phyloP scores from a whole-genome alignment of 1,140 invertebrate genomes.

The Ylistrum balloti region DNA sequence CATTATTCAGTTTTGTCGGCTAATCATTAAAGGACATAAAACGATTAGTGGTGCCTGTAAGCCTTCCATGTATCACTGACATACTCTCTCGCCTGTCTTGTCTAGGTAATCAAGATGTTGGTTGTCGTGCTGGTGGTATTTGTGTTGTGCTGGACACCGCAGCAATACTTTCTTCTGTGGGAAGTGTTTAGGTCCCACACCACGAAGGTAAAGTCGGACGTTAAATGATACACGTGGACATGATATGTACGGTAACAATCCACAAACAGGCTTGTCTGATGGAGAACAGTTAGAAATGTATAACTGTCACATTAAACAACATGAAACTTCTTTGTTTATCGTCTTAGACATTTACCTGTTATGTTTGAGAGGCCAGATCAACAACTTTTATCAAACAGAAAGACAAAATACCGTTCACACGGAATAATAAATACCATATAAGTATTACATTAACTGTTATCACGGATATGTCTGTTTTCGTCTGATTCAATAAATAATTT shows the following conservation, averaged over 20 bases:
- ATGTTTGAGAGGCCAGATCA: no score
- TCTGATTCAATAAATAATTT: not conserved
- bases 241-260: not conserved
- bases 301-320: not conserved
- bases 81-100: not conserved
- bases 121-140: conserved; percentile 82
- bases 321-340: no score
- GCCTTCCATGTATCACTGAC: not conserved
- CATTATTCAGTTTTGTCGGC: not conserved
- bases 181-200: conserved; percentile 64
- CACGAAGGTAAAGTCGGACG: conserved; percentile 44
- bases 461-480: no score
- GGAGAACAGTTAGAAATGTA: not conserved
- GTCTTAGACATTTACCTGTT: no score
- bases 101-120: conserved; percentile 83
- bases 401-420: no score
- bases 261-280: not conserved
- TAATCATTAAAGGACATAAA: not conserved
- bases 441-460: no score
- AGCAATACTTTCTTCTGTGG: conserved; percentile 75
- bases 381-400: no score
- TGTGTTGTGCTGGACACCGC: conserved; percentile 80
- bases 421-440: no score
- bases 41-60: not conserved
- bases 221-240: not conserved